phyloP scores from a whole-genome alignment of 2,888 invertebrate genomes.

The Ceramica pisi region DNA sequence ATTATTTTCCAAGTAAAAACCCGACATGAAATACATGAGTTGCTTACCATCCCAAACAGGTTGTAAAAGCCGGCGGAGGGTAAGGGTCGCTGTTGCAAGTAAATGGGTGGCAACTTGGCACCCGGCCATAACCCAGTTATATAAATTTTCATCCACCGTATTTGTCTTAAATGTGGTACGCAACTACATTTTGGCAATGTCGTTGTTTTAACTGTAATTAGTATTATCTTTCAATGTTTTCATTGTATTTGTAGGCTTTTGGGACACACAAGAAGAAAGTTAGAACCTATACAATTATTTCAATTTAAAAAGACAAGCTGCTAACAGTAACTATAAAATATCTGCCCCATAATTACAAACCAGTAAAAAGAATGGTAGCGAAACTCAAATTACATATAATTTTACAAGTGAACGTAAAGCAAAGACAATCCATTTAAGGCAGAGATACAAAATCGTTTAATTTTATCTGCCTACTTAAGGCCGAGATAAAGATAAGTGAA shows the following conservation, averaged over 20 bases:
- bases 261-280: constrained; percentile 21
- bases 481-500: constrained; percentile 49
- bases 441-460: constrained; percentile 54
- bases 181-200: constrained; percentile 36
- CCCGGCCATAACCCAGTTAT: constrained; percentile 53
- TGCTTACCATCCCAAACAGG: constrained; percentile 46
- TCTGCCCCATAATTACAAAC: constrained; percentile 33
- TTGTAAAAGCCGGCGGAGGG: constrained; percentile 50
- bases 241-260: neutral
- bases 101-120: constrained; percentile 58
- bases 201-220: constrained; percentile 45
- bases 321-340: constrained; percentile 13
- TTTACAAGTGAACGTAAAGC: constrained; percentile 39
- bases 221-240: constrained; percentile 10
- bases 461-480: constrained; percentile 56
- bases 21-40: constrained; percentile 45
- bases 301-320: constrained; percentile 15
- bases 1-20: constrained; percentile 36
- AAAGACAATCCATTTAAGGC: constrained; percentile 57
- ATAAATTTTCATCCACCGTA: constrained; percentile 54
- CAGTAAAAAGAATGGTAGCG: constrained; percentile 30
- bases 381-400: constrained; percentile 50
- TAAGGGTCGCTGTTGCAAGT: constrained; percentile 49
- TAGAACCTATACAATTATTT: constrained; percentile 1
- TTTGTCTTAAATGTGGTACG: constrained; percentile 48